A percentile compares a stretch with the other conserved stretches of the same genome.
These are phyloP conservation scores for Pavo muticus DNA, from an alignment of 2,113 vertebrate genomes.

Conservation along the genomic window DNA sequence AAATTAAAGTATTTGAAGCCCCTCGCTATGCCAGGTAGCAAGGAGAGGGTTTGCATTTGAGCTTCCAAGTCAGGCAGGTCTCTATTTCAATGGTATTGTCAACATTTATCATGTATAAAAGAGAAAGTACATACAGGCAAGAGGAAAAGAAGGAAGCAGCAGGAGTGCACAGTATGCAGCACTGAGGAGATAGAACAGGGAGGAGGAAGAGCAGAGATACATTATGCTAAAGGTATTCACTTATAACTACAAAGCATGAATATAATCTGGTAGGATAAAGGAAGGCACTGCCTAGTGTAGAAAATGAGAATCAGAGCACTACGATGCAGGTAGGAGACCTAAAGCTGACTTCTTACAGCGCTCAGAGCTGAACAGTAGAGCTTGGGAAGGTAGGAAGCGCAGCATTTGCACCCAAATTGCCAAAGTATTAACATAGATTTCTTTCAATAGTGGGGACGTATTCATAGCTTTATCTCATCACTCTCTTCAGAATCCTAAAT, in stretches of 20 bases:
- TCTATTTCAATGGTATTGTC: constrained; percentile 21
- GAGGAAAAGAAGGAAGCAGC: background rate
- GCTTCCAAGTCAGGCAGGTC: background rate
- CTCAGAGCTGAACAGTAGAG: background rate
- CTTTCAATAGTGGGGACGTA: background rate
- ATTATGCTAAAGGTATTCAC: background rate
- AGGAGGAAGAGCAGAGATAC: background rate
- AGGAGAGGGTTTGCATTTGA: background rate
- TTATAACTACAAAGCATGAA: background rate
- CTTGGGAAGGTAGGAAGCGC: background rate
- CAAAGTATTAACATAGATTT: background rate
- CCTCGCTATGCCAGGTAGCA: background rate
- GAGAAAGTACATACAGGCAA: background rate
- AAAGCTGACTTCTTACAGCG: background rate
- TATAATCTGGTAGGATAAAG: background rate
- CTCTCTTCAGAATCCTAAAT: background rate
- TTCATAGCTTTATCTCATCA: background rate
- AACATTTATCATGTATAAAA: background rate
- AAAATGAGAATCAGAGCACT: background rate
- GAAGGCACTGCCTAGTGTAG: background rate
- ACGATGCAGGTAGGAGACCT: background rate
- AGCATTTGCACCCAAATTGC: background rate
- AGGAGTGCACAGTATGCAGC: background rate
- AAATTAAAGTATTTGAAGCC: background rate
- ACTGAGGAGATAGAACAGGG: background rate